Conservation (phyloP, 2,113 vertebrate genomes). For the Callorhinus ursinus region DNA sequence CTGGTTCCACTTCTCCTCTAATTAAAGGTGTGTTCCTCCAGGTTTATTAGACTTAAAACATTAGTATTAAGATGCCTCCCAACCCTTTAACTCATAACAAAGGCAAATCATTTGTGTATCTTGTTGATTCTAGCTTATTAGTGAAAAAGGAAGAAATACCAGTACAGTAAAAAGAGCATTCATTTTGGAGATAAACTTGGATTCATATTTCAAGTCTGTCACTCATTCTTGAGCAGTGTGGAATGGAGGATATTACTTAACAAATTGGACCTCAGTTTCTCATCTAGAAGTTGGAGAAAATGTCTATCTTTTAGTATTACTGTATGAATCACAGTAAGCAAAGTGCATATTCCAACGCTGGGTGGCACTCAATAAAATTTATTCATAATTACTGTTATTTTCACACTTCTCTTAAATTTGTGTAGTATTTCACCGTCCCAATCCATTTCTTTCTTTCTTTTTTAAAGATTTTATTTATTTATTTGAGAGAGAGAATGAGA, state of each 20-base stretch:
- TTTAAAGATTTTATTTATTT: no score
- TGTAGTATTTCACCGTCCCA: not conserved
- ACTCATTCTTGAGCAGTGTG: not conserved
- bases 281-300: constrained; percentile 47
- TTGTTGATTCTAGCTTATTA: constrained; percentile 20
- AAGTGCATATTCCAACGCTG: not conserved
- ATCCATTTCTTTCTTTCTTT: not conserved
- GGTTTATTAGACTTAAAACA: constrained; percentile 28
- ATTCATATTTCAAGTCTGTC: not conserved
- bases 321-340: not conserved
- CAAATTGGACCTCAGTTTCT: not conserved
- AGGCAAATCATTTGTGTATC: not conserved
- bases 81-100: constrained; percentile 20
- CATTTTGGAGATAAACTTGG: not conserved
- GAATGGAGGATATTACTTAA: not conserved
- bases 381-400: not conserved
- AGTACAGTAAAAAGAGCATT: not conserved
- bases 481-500: no score
- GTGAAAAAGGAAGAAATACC: not conserved
- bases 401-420: not conserved
- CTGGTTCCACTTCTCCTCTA: not conserved
- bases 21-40: constrained; percentile 1
- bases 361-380: not conserved
- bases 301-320: not conserved
- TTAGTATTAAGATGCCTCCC: not conserved